Evolutionary conservation across 2,797 vertebrate genomes (phyloP), one percentile per base, ranked within the genome.

Genomic region (Dryobates pubescens): DNA sequence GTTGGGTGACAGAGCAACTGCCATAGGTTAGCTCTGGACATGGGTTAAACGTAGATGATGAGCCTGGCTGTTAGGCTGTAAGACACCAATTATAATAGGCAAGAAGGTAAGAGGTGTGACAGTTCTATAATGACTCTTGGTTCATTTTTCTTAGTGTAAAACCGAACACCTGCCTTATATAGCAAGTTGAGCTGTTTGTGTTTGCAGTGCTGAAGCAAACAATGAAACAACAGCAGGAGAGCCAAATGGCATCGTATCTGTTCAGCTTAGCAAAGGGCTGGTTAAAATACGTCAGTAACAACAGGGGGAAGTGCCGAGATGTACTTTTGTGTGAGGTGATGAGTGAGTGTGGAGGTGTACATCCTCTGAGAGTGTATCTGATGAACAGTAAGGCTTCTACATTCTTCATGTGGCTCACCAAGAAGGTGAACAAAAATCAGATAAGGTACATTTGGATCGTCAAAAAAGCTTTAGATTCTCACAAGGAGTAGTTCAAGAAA

Each of bases 61-160:
- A 38, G 17, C 30, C 30, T 27, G 51, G 34, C 47, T 82, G 17
- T 74, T 94, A 77, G 82, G 41, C 32, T 57, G 62, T 47, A 63
- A 67, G 67, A 83, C 75, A 70, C 22, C 38, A 38, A 38, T 38
- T 67, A 20, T 23, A 73, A 34, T 47, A 72, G 57, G 64, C 0
- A 0, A 78, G 59, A 65, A 75, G 4, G 49, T 12, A 89, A 79
- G 36, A 82, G 45, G 30, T 36, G 36, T 18, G 80, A 13, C 19
- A 69, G 41, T 45, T 83, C 72, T 78, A 8, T 59, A 88, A 57
- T 27, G 32, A 81, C 12, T 83, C 7, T 9, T 38, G 36, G 86
- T 93, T 88, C 3, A 75, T 95, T 81, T 69, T 36, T 72, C n/a
- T 69, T 70, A 41, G 83, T 73, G 81, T 84, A 86, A 91, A 94